phyloP scores from a whole-genome alignment of 2,888 invertebrate genomes.

The Acleris sparsana region DNA sequence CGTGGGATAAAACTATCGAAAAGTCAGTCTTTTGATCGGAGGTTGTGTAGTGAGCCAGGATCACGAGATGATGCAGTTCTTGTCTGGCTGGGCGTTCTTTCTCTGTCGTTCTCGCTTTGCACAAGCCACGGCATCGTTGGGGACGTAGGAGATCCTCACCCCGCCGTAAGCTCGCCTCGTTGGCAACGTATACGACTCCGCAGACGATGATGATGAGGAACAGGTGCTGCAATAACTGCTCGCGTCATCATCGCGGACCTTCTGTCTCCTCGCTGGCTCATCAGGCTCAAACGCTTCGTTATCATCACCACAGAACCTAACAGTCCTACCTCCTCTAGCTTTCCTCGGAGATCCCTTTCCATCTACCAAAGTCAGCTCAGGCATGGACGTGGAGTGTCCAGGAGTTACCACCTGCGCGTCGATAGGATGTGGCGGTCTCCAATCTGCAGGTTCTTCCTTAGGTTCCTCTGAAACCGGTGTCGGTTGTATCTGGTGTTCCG shows the following conservation, averaged over 20 bases:
- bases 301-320: conserved; percentile 76
- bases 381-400: conserved; percentile 80
- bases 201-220: conserved; percentile 94
- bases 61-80: conserved; percentile 95
- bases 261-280: conserved; percentile 64
- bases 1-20: conserved; percentile 70
- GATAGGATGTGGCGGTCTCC: conserved; percentile 80
- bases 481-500: conserved; percentile 87
- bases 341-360: conserved; percentile 61
- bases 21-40: conserved; percentile 81
- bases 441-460: conserved; percentile 69
- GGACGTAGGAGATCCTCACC: conserved; percentile 95
- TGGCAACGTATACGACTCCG: conserved; percentile 93
- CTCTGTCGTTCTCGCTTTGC: conserved; percentile 87
- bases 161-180: conserved; percentile 93
- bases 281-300: conserved; percentile 77
- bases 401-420: conserved; percentile 80
- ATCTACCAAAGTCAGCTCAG: conserved; percentile 78
- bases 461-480: conserved; percentile 65
- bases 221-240: conserved; percentile 94
- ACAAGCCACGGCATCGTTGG: conserved; percentile 94
- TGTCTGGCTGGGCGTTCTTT: conserved; percentile 87
- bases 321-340: conserved; percentile 70
- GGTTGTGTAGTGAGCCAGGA: conserved; percentile 72
- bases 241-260: conserved; percentile 84